Base-by-base conservation (phyloP, 2,888 invertebrate species). In the Acanthosepion lycidas region DNA sequence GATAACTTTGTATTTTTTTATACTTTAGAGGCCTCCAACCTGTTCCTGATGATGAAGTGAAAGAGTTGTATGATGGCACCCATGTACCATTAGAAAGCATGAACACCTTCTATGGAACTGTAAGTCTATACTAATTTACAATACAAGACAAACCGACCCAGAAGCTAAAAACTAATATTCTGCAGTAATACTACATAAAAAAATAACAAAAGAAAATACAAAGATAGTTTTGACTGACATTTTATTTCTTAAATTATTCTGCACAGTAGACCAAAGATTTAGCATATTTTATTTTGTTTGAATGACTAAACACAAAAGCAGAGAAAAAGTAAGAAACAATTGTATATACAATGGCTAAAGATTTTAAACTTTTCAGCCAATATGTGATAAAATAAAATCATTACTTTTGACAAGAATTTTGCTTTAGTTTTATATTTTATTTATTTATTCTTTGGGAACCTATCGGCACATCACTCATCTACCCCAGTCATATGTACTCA, bases 31-130 rank as follows among this genome's bases (percentile, higher is more conserved):
- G 99, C 6, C 97, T 99, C 33, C 98, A 98, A 93, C 98, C 98
- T 48, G 98, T 99, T 4, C 98, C 98, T 3, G 98, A 98, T 96
- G 98, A 98, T 18, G 99, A 99, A 98, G 99, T 99, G 51, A 98
- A 99, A 20, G 98, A 98, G 96, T 97, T 99, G 91, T 99, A 99
- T 97, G 98, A 97, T 33, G 98, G 98, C 20, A 97, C 97, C 23
- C 97, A 97, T 96, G 97, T 97, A 91, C 96, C 97, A 18, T 96
- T 97, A 49, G 97, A 97, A 95, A 96, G 97, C 94, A 97, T 97
- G 96, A 97, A 97, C 95, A 96, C 97, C 20, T 97, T 97, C 95
- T 97, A 97, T 96, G 97, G 97, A 93, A 96, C 96, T 55, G 97
- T 97, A 95, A 95, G 96, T 95, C 94, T 42, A 51, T 51, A 9